These are phyloP conservation scores for Tenodera sinensis DNA, from an alignment of 2,888 invertebrate genomes.

Conservation along the genomic window DNA sequence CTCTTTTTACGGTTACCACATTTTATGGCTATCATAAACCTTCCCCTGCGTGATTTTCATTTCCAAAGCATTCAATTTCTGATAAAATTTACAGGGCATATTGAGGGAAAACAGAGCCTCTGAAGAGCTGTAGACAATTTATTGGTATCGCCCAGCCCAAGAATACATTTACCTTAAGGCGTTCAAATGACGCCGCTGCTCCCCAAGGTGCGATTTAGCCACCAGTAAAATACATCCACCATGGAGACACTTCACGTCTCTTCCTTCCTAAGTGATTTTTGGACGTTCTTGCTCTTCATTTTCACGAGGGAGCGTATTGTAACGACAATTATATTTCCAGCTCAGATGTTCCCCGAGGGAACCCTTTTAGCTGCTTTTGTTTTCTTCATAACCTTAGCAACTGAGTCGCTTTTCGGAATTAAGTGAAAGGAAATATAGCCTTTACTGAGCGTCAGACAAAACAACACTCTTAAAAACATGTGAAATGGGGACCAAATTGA, in stretches of 20 bases:
- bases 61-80: neutral
- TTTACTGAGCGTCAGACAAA: neutral
- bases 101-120: neutral
- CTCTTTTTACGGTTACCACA: no score
- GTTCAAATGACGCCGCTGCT: neutral
- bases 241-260: neutral
- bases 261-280: neutral
- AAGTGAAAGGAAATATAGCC: neutral
- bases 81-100: neutral
- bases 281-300: neutral
- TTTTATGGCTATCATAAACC: no score
- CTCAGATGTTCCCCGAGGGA: slow-evolving; percentile 13
- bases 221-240: neutral
- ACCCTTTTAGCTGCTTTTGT: neutral
- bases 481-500: neutral
- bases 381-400: neutral
- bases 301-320: neutral
- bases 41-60: no score
- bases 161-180: neutral
- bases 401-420: neutral
- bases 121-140: neutral
- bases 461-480: neutral
- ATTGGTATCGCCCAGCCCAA: neutral
- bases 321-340: slow-evolving; percentile 13
- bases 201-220: neutral